A percentile compares a stretch with the other conserved stretches of the same genome.
phyloP scores from a whole-genome alignment of 2,113 vertebrate genomes.

The Porphyrio hochstetteri region DNA sequence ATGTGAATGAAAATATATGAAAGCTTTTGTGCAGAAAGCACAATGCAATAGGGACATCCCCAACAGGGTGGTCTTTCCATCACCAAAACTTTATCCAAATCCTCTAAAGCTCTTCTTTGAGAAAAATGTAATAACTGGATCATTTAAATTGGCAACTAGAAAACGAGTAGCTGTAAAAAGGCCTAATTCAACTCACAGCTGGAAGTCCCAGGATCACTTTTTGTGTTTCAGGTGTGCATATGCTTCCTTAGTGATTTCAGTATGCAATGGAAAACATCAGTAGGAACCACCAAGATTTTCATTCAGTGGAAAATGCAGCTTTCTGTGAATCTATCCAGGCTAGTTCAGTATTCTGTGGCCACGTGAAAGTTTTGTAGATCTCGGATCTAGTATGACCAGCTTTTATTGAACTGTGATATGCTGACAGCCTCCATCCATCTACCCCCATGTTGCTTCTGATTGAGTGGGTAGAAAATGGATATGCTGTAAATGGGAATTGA shows the following conservation, averaged over 20 bases:
- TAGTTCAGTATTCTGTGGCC: neutral
- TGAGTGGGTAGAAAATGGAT: neutral
- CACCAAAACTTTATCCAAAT: neutral
- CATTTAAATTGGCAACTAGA: slow-evolving; percentile 1
- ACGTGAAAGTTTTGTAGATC: neutral
- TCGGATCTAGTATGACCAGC: neutral
- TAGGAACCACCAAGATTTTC: neutral
- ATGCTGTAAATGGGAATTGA: neutral
- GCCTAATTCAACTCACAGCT: neutral
- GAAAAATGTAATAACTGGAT: slow-evolving; percentile 4
- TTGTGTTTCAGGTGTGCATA: slow-evolving; percentile 13
- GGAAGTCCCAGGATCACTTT: neutral
- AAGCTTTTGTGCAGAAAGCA: neutral
- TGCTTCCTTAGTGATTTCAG: neutral
- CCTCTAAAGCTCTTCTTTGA: neutral
- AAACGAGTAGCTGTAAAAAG: neutral
- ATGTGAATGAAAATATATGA: neutral
- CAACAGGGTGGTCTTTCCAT: neutral
- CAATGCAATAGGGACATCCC: neutral
- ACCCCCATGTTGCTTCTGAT: neutral
- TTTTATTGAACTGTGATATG: neutral
- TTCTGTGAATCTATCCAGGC: neutral
- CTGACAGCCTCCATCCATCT: neutral
- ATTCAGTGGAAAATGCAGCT: neutral
- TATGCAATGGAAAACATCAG: neutral